A percentile compares a stretch with the other conserved stretches of the same genome.
phyloP scores from a whole-genome alignment of 2,888 invertebrate genomes.

The Xylocampa areola region DNA sequence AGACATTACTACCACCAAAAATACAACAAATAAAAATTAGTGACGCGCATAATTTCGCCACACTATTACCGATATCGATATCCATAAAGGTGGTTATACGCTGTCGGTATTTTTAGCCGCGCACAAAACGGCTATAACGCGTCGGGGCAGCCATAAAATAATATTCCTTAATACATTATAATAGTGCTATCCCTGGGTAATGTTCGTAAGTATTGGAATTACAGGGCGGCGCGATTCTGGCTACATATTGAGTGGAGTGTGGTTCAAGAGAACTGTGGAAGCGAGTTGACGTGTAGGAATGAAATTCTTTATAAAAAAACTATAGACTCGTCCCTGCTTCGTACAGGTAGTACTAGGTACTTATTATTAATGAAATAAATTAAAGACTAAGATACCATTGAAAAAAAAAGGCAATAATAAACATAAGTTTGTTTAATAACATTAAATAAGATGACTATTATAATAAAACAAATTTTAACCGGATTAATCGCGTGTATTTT shows the following conservation, averaged over 20 bases:
- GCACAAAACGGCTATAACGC: slow-evolving; percentile 80
- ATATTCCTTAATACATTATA: slow-evolving; percentile 89
- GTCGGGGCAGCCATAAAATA: slow-evolving; percentile 84
- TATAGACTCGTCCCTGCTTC: no score
- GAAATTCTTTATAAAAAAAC: no score
- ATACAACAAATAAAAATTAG: slow-evolving; percentile 54
- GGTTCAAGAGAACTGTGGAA: slow-evolving; percentile 58
- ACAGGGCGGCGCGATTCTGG: slow-evolving; percentile 85
- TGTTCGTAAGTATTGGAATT: slow-evolving; percentile 89
- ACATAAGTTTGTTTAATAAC: no score
- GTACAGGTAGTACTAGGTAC: no score
- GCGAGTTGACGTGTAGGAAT: slow-evolving; percentile 8
- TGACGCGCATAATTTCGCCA: slow-evolving; percentile 45
- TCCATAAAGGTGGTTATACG: slow-evolving; percentile 54
- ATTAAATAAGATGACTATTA: no score
- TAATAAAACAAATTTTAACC: no score
- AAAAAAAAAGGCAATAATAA: no score
- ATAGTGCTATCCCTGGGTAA: slow-evolving; percentile 87
- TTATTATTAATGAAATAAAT: no score
- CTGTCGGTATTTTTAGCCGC: slow-evolving; percentile 81
- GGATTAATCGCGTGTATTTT: no score
- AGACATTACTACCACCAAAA: slow-evolving; percentile 9
- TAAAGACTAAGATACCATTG: no score
- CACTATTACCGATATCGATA: slow-evolving; percentile 47
- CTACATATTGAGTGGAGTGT: slow-evolving; percentile 73